Evolutionary conservation across 1,140 invertebrate species (phyloP), one percentile per base, ranked within the genome.

Genomic region (Microplitis demolitor): DNA sequence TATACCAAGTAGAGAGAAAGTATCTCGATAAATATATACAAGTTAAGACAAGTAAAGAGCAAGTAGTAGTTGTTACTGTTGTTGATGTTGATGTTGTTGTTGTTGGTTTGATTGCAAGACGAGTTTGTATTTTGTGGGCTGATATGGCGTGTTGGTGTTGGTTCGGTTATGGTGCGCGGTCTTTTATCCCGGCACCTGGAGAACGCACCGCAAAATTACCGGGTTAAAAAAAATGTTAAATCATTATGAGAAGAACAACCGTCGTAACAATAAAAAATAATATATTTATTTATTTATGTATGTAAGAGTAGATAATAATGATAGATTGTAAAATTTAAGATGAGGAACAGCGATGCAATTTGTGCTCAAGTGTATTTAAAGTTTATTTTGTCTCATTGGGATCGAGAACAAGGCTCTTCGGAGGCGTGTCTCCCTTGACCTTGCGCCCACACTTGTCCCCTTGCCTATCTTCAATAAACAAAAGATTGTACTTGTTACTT

Each of bases 361-460:
- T 66, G 14, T 33, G 3, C 8, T 16, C n/a, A 39, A 66, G 14
- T 35, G 33, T 9, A 33, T 16, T 66, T 9, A 4, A 56, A 14
- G 3, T 60, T 37, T n/a, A 35, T 39, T 16, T 58, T 9, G 51
- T 58, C 14, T 35, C 8, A 11, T 14, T 34, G 53, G 33, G 64
- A 72, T 66, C 35, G 70, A 72, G 61, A 56, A 72, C 63, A 66
- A 72, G 70, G 70, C 53, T 60, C 13, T 14, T 60, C 54, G 51
- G 63, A 45, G 62, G 70, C 63, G 70, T 72, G 54, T 67, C 66
- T 34, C 62, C 35, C 35, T 72, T 72, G 56, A 72, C 70, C 70
- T 72, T 72, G 70, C 62, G 70, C 70, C 70, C 64, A 72, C 70
- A 58, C 63, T 66, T 45, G 39, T 45, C 39, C 50, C n/a, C 53